phyloP scores from a whole-genome alignment of 1,140 invertebrate genomes.

The Eulimnadia texana region DNA sequence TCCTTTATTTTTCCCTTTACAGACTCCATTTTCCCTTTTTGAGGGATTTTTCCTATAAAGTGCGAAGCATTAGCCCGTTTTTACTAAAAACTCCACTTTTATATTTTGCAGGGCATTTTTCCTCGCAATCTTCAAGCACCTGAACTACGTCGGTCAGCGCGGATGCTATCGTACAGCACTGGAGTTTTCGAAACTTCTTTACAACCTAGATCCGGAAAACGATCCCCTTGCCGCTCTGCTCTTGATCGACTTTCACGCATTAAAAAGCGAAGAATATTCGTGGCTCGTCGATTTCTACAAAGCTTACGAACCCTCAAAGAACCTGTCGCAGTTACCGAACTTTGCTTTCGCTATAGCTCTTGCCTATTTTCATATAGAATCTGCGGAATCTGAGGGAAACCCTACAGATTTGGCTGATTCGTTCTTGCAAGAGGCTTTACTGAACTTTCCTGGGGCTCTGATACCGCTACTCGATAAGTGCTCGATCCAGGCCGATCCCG shows the following conservation, averaged over 20 bases:
- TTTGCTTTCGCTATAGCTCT: slow-evolving; percentile 72
- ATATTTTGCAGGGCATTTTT: slow-evolving; percentile 53
- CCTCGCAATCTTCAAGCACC: slow-evolving; percentile 70
- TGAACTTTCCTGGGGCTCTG: slow-evolving; percentile 70
- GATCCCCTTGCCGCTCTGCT: slow-evolving; percentile 72
- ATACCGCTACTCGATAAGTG: slow-evolving; percentile 59
- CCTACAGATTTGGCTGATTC: slow-evolving; percentile 37
- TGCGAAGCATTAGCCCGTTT: not conserved
- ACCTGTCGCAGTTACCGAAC: slow-evolving; percentile 69
- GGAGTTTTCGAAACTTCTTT: slow-evolving; percentile 57
- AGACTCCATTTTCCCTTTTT: not conserved
- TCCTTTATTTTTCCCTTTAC: too few relatives aligned
- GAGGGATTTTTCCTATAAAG: not conserved
- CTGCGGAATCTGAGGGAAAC: not conserved
- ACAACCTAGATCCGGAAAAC: slow-evolving; percentile 62
- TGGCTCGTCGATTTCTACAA: slow-evolving; percentile 59
- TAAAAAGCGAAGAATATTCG: slow-evolving; percentile 62
- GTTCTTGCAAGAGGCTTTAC: slow-evolving; percentile 55
- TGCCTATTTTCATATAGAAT: slow-evolving; percentile 45
- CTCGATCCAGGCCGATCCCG: slow-evolving; percentile 48
- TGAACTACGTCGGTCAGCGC: slow-evolving; percentile 59
- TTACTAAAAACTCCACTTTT: slow-evolving; percentile 5
- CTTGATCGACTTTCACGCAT: slow-evolving; percentile 73
- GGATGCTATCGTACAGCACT: slow-evolving; percentile 66
- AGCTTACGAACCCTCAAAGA: slow-evolving; percentile 46